These are phyloP conservation scores for Sialia sialis DNA, from an alignment of 2,113 vertebrate species.

Conservation along the genomic window DNA sequence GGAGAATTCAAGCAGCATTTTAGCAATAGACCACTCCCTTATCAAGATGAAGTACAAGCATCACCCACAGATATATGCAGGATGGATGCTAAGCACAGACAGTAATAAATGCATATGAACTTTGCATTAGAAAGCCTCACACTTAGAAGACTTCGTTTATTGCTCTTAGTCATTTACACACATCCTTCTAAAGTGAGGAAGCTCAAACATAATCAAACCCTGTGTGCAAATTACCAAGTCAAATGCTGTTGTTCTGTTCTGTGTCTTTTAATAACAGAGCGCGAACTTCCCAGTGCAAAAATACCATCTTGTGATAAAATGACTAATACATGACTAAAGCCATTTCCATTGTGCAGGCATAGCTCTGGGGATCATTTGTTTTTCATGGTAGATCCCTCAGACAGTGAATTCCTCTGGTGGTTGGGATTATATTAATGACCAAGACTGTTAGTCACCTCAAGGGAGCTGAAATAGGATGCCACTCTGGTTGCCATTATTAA, in stretches of 20 bases:
- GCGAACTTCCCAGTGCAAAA: neutral
- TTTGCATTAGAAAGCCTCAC: constrained; percentile 11
- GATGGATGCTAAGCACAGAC: neutral
- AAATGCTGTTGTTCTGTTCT: neutral
- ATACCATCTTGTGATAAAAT: constrained; percentile 52
- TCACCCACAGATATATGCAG: neutral
- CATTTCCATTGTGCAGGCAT: constrained; percentile 42
- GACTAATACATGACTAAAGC: constrained; percentile 49
- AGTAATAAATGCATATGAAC: constrained; percentile 19
- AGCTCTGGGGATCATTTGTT: constrained; percentile 37
- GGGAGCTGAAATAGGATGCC: constrained; percentile 60
- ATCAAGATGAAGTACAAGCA: neutral
- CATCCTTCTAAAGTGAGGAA: neutral
- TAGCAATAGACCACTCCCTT: constrained; percentile 26
- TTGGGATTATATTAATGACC: constrained; percentile 61
- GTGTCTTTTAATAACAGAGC: neutral
- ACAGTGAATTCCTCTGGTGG: constrained; percentile 57
- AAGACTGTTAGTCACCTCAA: constrained; percentile 64
- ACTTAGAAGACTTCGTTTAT: neutral
- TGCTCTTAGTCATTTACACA: constrained; percentile 46
- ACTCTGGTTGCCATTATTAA: constrained; percentile 44
- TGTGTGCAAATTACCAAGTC: constrained; percentile 40
- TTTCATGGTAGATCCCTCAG: constrained; percentile 66
- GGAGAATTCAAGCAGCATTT: constrained; percentile 24
- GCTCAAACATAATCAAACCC: constrained; percentile 37